Conservation (phyloP, 2,797 vertebrate genomes). For the Hydrophis major region DNA sequence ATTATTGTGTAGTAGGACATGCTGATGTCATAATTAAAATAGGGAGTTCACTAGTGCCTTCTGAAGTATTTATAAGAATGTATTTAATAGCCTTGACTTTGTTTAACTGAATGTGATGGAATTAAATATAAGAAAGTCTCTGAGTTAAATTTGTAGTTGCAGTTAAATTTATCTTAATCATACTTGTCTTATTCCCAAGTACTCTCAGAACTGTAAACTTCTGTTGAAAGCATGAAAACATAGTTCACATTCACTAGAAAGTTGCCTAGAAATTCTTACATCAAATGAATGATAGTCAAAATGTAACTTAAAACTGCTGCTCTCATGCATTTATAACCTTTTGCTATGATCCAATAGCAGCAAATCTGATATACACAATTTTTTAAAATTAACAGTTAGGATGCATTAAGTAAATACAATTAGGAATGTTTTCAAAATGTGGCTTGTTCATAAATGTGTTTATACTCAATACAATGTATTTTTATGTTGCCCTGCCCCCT, state of each 20-base stretch:
- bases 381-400: not conserved
- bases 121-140: not conserved
- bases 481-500: not conserved
- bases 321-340: not conserved
- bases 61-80: not conserved
- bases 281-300: not conserved
- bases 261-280: not conserved
- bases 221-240: not conserved
- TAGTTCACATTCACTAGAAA: not conserved
- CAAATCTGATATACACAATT: not conserved
- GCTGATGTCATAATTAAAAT: not conserved
- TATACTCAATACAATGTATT: not conserved
- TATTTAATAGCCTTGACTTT: not conserved
- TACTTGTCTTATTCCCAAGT: not conserved
- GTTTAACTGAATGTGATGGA: not conserved
- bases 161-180: not conserved
- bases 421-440: not conserved
- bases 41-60: not conserved
- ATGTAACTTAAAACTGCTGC: not conserved
- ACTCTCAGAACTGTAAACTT: not conserved
- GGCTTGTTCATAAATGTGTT: not conserved
- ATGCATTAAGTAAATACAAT: not conserved
- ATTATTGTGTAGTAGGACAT: not conserved
- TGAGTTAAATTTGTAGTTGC: not conserved
- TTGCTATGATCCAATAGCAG: not conserved